Percentiles rank a stretch among this genome's conserved stretches.
Evolutionary conservation across 2,113 vertebrate species (phyloP).

Genomic region (Poeciliopsis prolifica): DNA sequence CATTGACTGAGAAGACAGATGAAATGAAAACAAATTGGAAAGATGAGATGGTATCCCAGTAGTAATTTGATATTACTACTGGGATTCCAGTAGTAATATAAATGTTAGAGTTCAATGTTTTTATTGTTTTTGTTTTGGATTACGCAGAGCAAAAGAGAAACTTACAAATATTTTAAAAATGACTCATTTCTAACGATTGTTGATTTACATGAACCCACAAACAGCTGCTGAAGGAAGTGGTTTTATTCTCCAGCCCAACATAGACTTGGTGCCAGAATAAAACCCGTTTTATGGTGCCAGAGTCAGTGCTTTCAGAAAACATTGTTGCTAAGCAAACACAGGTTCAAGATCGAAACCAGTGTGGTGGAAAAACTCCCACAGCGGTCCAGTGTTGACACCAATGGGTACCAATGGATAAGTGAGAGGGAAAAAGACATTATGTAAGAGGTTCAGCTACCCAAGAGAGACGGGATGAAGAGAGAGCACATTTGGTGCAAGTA

Average conservation of each 20-base stretch:
- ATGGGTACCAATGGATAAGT: neutral
- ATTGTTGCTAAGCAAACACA: neutral
- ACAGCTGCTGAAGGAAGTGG: neutral
- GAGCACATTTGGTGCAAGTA: neutral
- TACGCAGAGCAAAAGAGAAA: neutral
- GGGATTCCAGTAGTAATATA: too few relatives aligned
- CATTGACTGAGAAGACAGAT: neutral
- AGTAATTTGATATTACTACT: neutral
- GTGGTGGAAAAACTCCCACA: neutral
- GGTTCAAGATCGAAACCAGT: neutral
- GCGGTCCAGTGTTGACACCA: neutral
- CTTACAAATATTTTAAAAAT: neutral
- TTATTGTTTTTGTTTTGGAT: neutral
- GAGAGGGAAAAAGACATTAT: neutral
- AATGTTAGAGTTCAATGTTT: neutral
- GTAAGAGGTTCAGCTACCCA: neutral
- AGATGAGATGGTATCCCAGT: neutral
- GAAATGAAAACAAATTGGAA: neutral
- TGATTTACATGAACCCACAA: neutral
- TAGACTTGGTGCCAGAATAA: neutral
- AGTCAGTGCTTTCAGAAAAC: neutral
- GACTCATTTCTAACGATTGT: neutral
- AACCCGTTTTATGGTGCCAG: neutral
- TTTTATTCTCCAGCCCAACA: neutral
- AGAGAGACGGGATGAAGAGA: neutral